Percentiles rank a stretch among this genome's conserved stretches.
phyloP scores from a whole-genome alignment of 2,797 vertebrate species.

The Thunnus albacares region DNA sequence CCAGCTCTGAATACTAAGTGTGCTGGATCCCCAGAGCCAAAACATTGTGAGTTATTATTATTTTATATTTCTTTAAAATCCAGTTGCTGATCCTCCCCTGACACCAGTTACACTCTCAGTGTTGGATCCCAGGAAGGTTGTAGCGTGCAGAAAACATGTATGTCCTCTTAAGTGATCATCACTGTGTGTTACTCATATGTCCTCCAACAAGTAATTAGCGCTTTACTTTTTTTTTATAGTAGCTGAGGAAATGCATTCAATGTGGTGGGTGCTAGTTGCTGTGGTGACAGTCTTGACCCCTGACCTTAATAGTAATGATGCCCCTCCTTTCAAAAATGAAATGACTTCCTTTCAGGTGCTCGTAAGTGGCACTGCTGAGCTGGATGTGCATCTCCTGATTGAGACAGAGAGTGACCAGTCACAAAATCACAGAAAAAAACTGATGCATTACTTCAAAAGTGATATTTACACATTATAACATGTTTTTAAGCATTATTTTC shows the following conservation, averaged over 20 bases:
- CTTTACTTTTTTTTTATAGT: neutral
- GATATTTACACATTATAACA: neutral
- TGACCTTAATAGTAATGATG: slow-evolving; percentile 86
- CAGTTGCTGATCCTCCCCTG: slow-evolving; percentile 20
- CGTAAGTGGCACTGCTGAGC: slow-evolving; percentile 84
- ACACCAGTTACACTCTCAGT: slow-evolving; percentile 2
- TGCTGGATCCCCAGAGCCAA: slow-evolving; percentile 47
- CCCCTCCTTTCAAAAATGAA: slow-evolving; percentile 86
- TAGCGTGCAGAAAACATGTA: slow-evolving; percentile 1
- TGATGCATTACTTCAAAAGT: no score
- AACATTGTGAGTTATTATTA: slow-evolving; percentile 46
- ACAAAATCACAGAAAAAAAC: neutral
- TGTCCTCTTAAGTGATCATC: neutral
- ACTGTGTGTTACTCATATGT: neutral
- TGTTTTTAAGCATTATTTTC: neutral
- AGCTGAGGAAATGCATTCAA: slow-evolving; percentile 4
- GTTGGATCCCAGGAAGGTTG: slow-evolving; percentile 2
- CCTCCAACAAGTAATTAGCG: slow-evolving; percentile 23
- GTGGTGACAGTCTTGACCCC: slow-evolving; percentile 29
- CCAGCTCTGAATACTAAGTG: slow-evolving; percentile 55
- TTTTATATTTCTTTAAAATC: slow-evolving; percentile 27
- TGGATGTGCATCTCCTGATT: slow-evolving; percentile 86
- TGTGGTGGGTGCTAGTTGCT: slow-evolving; percentile 18
- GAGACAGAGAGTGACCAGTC: slow-evolving; percentile 7
- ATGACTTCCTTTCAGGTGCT: slow-evolving; percentile 85